phyloP scores from a whole-genome alignment of 2,797 vertebrate species.

The Merluccius polli region DNA sequence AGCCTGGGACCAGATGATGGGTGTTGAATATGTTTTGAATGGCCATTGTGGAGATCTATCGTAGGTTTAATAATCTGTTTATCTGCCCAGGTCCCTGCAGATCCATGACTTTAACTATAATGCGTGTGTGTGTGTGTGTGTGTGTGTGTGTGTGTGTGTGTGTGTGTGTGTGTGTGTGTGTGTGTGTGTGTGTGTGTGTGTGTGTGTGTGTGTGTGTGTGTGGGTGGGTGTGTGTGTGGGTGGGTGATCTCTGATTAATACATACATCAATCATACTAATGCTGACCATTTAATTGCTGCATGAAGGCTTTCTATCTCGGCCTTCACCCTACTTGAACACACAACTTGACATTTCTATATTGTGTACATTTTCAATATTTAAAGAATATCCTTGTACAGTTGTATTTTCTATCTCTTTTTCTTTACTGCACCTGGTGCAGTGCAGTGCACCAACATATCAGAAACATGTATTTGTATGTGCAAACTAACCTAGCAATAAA shows the following conservation, averaged over 20 bases:
- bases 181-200: slow-evolving; percentile 5
- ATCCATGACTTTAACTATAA: neutral
- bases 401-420: neutral
- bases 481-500: neutral
- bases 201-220: neutral
- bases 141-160: neutral
- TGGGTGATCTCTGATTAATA: neutral
- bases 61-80: neutral
- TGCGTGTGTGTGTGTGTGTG: neutral
- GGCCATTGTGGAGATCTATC: neutral
- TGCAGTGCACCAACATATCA: neutral
- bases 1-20: neutral
- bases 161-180: neutral
- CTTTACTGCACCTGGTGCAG: neutral
- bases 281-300: neutral
- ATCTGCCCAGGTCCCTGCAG: neutral
- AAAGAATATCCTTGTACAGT: neutral
- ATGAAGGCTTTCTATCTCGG: neutral
- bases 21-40: neutral
- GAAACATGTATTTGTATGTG: neutral
- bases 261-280: neutral
- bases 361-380: neutral
- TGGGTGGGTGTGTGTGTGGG: neutral
- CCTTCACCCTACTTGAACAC: neutral
- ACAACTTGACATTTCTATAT: neutral